Evolutionary conservation across 2,797 vertebrate genomes (phyloP).

Genomic region (Gymnoscopelus microlampas): DNA sequence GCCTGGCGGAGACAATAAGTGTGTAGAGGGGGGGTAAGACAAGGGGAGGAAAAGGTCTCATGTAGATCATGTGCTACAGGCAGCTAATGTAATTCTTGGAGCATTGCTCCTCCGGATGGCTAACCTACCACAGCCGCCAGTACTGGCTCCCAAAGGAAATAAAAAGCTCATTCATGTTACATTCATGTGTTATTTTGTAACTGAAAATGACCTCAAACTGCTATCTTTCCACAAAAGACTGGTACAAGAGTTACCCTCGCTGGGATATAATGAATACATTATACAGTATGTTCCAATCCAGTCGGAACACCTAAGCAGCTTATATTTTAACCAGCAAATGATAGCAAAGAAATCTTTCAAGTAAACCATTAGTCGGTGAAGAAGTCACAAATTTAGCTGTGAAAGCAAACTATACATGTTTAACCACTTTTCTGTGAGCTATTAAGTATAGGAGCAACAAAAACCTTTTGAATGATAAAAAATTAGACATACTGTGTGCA

Average conservation of each 20-base stretch:
- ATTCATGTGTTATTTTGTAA: constrained; percentile 13
- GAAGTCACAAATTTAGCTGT: not conserved
- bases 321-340: constrained; percentile 25
- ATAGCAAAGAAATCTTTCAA: not conserved
- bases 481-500: constrained; percentile 86
- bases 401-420: not conserved
- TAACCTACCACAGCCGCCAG: not conserved
- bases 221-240: not conserved
- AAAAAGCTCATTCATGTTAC: constrained; percentile 18
- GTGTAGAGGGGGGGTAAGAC: not conserved
- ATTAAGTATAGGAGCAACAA: constrained; percentile 16
- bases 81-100: constrained; percentile 30
- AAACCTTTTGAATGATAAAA: not conserved
- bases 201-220: not conserved
- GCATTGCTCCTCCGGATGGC: constrained; percentile 1
- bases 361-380: constrained; percentile 10
- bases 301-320: not conserved
- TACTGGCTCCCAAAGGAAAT: not conserved
- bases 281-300: not conserved
- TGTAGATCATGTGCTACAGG: constrained; percentile 70
- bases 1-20: not conserved
- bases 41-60: constrained; percentile 36
- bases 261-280: not conserved
- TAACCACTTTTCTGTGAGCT: constrained; percentile 3
- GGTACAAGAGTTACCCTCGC: not conserved